These are phyloP conservation scores for Smithornis capensis DNA, from an alignment of 2,113 vertebrate species.

Conservation along the genomic window DNA sequence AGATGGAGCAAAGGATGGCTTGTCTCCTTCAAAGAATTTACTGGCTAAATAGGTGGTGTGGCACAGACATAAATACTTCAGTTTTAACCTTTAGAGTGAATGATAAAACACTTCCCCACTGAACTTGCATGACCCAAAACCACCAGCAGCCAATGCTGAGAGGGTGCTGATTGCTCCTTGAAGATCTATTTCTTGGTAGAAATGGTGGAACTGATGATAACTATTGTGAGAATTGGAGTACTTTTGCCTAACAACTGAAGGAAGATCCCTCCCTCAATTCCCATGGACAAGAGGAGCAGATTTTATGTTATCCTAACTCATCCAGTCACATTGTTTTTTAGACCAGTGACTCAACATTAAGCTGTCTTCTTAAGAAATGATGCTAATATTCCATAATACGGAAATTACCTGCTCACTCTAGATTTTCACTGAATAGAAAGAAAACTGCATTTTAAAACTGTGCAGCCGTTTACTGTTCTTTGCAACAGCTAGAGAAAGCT, in stretches of 20 bases:
- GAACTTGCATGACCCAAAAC: background rate
- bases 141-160: background rate
- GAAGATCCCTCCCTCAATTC: background rate
- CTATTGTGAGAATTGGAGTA: background rate
- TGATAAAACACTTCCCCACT: background rate
- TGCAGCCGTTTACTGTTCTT: background rate
- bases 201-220: background rate
- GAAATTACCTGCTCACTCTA: background rate
- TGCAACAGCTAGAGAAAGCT: background rate
- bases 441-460: background rate
- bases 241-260: background rate
- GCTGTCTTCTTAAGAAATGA: background rate
- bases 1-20: slow-evolving; percentile 18
- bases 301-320: background rate
- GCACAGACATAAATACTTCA: background rate
- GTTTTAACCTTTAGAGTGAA: background rate
- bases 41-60: background rate
- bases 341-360: background rate
- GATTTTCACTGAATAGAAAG: background rate
- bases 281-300: background rate
- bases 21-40: background rate
- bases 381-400: background rate
- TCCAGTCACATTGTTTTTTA: background rate
- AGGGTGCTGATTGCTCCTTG: background rate
- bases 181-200: background rate